Evolutionary conservation across 2,888 invertebrate genomes (phyloP), one percentile per base, ranked within the genome.

Genomic region (Acleris cristana): DNA sequence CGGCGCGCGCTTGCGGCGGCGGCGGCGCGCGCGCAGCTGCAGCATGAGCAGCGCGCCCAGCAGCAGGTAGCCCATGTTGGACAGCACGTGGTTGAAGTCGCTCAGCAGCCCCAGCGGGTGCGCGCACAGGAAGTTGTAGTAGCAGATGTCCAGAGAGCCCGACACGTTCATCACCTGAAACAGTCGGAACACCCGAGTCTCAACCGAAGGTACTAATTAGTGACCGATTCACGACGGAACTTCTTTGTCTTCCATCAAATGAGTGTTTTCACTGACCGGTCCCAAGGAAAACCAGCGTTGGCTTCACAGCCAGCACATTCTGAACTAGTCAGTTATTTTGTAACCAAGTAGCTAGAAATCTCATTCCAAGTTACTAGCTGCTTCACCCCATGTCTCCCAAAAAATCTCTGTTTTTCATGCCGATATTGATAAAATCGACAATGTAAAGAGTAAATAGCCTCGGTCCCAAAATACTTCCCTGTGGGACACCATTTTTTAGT

Each of bases 101-200:
- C 95, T 95, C 62, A 97, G 86, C 49, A 94, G 89, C 62, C 95
- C 96, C 62, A 95, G 89, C 0, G 97, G 97, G 89, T 97, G 96
- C 45, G 97, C 95, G 88, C 98, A 98, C 70, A 96, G 90, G 90
- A 97, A 98, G 89, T 98, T 98, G 92, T 97, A 98, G 89, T 97
- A 98, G 89, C 98, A 98, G 71, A 96, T 90, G 92, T 98, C 98
- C 86, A 97, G 95, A 83, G 98, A 95, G n/a, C 98, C 98, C 0
- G 97, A 96, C 69, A 94, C 90, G 84, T 96, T 95, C 75, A 97
- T 86, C 2, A 96, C 93, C 95, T 97, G 87, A 67, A 18, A 19
- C 55, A 23, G 4, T 14, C 16, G 16, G 44, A 45, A 45, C n/a
- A 45, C 45, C 45, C 0, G 7, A 14, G 45, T 45, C 5, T 44